phyloP scores from a whole-genome alignment of 2,888 invertebrate genomes.

The Erannis defoliaria region DNA sequence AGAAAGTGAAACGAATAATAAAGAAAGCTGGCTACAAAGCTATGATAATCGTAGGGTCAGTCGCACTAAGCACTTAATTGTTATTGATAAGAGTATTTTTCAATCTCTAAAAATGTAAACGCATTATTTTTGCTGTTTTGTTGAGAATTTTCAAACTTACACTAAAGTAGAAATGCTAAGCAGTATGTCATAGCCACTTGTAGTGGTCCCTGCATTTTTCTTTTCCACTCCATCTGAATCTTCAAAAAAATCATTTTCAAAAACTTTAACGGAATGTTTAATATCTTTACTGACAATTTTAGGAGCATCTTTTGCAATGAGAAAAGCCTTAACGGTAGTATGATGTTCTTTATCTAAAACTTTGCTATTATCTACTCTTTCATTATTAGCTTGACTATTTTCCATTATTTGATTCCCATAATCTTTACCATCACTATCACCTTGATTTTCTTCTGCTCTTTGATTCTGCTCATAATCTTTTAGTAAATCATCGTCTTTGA shows the following conservation, averaged over 20 bases:
- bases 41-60: no score
- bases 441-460: not conserved
- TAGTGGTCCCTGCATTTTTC: conserved; percentile 35
- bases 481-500: conserved; percentile 12
- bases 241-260: conserved; percentile 33
- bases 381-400: not conserved
- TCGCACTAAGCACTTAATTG: no score
- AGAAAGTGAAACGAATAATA: no score
- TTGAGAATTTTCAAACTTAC: conserved; percentile 50
- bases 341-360: not conserved
- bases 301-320: not conserved
- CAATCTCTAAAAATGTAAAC: no score
- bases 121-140: no score
- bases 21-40: no score
- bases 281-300: conserved; percentile 6
- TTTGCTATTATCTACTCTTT: not conserved
- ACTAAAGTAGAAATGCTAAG: conserved; percentile 60
- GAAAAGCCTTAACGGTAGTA: not conserved
- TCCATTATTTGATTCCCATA: not conserved
- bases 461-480: conserved; percentile 8
- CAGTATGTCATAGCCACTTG: conserved; percentile 47
- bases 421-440: not conserved
- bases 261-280: not conserved
- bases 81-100: no score
- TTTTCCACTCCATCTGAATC: conserved; percentile 29